Conservation (phyloP, 1,140 invertebrate species). For the Drosophila ironensis region DNA sequence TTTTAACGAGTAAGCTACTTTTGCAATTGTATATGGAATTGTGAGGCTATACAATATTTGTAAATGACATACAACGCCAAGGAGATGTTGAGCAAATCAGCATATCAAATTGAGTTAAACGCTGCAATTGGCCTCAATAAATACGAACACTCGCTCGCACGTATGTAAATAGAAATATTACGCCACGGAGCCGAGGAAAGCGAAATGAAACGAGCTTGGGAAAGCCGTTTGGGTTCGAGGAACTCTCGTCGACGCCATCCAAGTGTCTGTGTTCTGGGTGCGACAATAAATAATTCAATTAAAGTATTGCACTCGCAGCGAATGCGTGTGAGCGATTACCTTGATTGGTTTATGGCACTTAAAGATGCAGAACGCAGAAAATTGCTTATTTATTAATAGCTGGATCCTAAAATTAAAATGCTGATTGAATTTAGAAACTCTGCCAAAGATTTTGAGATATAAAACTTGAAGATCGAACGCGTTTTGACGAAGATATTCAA, state of each 20-base stretch:
- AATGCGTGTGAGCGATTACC: too few relatives aligned
- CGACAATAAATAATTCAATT: too few relatives aligned
- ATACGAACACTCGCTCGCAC: neutral
- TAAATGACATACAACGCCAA: neutral
- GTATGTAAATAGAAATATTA: constrained; percentile 23
- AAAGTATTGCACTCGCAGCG: too few relatives aligned
- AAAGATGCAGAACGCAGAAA: too few relatives aligned
- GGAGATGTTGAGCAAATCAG: constrained; percentile 58
- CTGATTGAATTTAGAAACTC: too few relatives aligned
- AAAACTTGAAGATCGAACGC: too few relatives aligned
- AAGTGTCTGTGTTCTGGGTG: constrained; percentile 25
- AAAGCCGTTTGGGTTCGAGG: constrained; percentile 6
- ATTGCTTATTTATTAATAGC: too few relatives aligned
- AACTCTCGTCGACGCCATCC: neutral
- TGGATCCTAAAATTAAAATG: too few relatives aligned
- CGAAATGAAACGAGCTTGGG: constrained; percentile 9
- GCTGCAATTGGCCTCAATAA: constrained; percentile 56
- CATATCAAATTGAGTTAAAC: constrained; percentile 78
- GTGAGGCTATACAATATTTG: neutral
- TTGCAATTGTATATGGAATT: neutral
- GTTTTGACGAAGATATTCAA: too few relatives aligned
- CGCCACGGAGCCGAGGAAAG: constrained; percentile 31
- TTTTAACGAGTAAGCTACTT: too few relatives aligned
- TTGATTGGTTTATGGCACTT: too few relatives aligned
- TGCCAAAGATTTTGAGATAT: too few relatives aligned